phyloP scores from a whole-genome alignment of 2,113 vertebrate species.

The Cariama cristata region DNA sequence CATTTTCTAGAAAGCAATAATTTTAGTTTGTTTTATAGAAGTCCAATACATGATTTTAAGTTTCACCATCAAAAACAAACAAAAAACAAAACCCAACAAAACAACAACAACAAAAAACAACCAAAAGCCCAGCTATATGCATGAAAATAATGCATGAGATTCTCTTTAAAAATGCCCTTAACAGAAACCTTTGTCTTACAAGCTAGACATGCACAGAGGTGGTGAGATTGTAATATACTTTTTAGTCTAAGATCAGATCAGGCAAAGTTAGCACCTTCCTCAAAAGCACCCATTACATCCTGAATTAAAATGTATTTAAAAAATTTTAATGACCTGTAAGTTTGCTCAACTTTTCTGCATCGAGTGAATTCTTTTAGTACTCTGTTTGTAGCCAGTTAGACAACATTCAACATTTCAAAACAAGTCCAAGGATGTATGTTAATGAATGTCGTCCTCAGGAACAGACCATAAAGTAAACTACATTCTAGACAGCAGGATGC shows the following conservation, averaged over 20 bases:
- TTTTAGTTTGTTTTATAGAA: background rate
- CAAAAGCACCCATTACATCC: background rate
- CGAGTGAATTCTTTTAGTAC: background rate
- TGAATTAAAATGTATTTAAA: background rate
- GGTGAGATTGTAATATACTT: accelerated
- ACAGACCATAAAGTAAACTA: background rate
- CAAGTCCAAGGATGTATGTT: background rate
- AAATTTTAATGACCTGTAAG: background rate
- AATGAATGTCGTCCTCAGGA: background rate
- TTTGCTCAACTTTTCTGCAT: background rate
- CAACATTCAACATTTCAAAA: background rate
- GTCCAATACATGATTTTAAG: background rate
- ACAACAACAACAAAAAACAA: background rate
- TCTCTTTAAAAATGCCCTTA: background rate
- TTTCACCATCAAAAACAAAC: background rate
- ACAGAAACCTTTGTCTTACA: background rate
- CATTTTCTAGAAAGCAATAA: background rate
- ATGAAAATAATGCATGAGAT: background rate
- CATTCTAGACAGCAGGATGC: background rate
- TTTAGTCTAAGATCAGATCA: background rate
- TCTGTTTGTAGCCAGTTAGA: background rate
- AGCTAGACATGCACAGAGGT: background rate
- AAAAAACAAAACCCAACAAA: background rate
- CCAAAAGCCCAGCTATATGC: accelerated
- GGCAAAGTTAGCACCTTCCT: background rate